Base-by-base conservation (phyloP, 2,797 vertebrate genomes). In the Argyrosomus regius region DNA sequence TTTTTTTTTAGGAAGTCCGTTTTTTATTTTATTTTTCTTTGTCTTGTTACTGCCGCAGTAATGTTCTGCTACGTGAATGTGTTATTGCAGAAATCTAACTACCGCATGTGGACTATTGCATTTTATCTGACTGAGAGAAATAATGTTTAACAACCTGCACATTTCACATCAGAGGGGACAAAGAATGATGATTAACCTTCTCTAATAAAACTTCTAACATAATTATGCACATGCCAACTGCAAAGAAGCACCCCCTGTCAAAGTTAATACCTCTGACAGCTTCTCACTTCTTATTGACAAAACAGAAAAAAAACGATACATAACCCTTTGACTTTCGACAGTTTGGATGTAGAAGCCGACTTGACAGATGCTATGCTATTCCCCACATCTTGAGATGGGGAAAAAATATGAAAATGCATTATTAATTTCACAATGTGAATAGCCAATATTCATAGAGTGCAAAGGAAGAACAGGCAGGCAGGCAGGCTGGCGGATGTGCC, bases 351-450 rank as follows among this genome's bases (percentile, higher is more conserved):
- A 80, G 83, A 86, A 92, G 88, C 78, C 48, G 60, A 74, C 80
- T 87, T 94, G 93, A 91, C 92, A 93, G 90, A 92, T 90, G 89
- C 88, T 88, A 59, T 41, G 62, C 82, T 76, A 62, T 83, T 87
- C 68, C 52, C 65, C 64, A 67, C 74, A 81, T 88, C 81, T 79
- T 82, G 75, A 81, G 80, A 87, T 80, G 68, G 52, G 66, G 58
- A 75, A 67, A 72, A 84, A 75, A 77, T 60, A 75, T 50, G 52
- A 80, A 87, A 91, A 93, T 92, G 80, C 85, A 93, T 93, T 92
- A 93, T 92, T 93, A 93, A 95, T 95, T 93, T 86, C 87, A 84
- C 84, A 91, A 89, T 87, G 85, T 76, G 68, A 72, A 89, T 86
- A 84, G 86, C 88, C 93, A 87, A 89, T 87, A 90, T 92, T 88